Base-by-base conservation (phyloP, 2,888 invertebrate species). In the Ormyrus pomaceus region DNA sequence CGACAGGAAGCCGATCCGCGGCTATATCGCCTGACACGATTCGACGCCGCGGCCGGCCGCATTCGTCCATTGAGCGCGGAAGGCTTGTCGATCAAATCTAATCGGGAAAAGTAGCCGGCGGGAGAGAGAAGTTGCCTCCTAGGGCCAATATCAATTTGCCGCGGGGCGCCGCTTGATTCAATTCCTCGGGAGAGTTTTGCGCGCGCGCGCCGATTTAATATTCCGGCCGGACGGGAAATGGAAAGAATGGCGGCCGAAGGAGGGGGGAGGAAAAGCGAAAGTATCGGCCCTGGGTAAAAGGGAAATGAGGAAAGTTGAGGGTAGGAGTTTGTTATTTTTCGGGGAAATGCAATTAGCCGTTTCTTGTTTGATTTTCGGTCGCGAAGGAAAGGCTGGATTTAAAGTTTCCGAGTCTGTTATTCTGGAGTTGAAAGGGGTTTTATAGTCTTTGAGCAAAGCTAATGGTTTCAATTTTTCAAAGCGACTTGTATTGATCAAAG, bases 71-170 rank as follows among this genome's bases (percentile, higher is more conserved):
- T 71, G n/a, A 70, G 48, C 34, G 34, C 34, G 34, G 34, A 34
- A 3, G 2, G 3, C 34, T 34, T 34, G 34, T 76, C 76, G 50
- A 77, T 70, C 76, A 62, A 69, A 77, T 64, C 69, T 62, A 77
- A 77, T 77, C 76, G 11, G 55, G 62, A 77, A 70, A 68, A 77
- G 62, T 70, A 70, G 55, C 56, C 69, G 9, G 34, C 56, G 19
- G 10, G 59, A 13, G 55, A 13, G 55, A 76, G 61, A 68, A 68
- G 61, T 58, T 53, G 34, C 34, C 34, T 34, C 34, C 34, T 34
- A 34, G 46, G 50, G 46, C 66, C 76, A 76, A 68, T 62, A 76
- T 76, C 76, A 68, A 76, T 76, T 76, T 76, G 45, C 46, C 69
- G 59, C 34, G 34, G 10, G 48, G 5, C 0, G 10, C 34, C 62